phyloP scores from a whole-genome alignment of 2,888 invertebrate species.

The Galerucella calmariensis region DNA sequence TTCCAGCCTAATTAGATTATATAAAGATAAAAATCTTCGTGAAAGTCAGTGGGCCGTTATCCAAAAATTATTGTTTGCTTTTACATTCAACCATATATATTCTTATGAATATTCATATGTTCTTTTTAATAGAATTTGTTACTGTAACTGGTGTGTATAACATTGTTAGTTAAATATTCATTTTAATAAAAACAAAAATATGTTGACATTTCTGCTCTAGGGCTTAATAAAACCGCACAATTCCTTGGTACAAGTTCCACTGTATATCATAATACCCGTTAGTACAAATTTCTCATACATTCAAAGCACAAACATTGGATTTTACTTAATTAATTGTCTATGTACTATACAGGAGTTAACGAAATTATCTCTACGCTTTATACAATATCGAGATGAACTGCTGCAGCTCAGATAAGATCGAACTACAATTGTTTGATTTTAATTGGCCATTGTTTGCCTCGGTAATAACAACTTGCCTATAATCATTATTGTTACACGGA shows the following conservation, averaged over 20 bases:
- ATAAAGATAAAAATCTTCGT: constrained; percentile 13
- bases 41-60: constrained; percentile 9
- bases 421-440: constrained; percentile 46
- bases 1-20: constrained; percentile 16
- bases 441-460: constrained; percentile 48
- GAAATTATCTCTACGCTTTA: constrained; percentile 33
- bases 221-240: too few relatives aligned
- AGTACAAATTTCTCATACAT: too few relatives aligned
- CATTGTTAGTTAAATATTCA: background rate
- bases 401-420: constrained; percentile 41
- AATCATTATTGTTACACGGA: constrained; percentile 49
- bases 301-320: background rate
- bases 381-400: constrained; percentile 43
- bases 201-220: background rate
- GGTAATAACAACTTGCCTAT: constrained; percentile 46
- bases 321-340: constrained; percentile 15
- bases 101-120: constrained; percentile 4
- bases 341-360: constrained; percentile 20
- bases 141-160: background rate
- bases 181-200: background rate
- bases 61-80: constrained; percentile 10
- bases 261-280: too few relatives aligned
- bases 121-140: background rate
- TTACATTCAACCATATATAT: background rate
- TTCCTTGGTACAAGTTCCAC: too few relatives aligned